Percentiles rank a stretch among this genome's conserved stretches.
Evolutionary conservation across 1,140 invertebrate genomes (phyloP).

Genomic region (Drosophila sucinea): DNA sequence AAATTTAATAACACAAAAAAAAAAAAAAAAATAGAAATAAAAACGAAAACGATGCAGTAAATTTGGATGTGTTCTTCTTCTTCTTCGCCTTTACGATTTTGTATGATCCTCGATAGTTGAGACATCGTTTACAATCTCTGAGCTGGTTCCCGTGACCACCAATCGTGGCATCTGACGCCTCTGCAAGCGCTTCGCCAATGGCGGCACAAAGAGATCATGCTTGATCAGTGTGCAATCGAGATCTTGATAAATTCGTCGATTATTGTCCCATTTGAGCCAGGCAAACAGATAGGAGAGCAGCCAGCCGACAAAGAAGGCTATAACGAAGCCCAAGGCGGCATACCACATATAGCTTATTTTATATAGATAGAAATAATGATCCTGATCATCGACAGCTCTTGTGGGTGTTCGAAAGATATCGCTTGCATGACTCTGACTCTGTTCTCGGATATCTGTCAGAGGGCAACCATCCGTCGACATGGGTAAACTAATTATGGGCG

Average conservation of each 20-base stretch:
- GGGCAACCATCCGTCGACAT: slow-evolving; percentile 86
- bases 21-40: background rate
- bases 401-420: slow-evolving; percentile 26
- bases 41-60: background rate
- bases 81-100: background rate
- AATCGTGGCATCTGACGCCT: slow-evolving; percentile 69
- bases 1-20: background rate
- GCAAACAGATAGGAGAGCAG: slow-evolving; percentile 84
- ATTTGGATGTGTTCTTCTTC: background rate
- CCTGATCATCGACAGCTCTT: slow-evolving; percentile 8
- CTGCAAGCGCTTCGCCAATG: slow-evolving; percentile 84
- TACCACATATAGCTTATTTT: slow-evolving; percentile 95
- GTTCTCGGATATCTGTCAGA: background rate
- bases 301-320: slow-evolving; percentile 88
- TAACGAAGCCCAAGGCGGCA: slow-evolving; percentile 87
- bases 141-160: slow-evolving; percentile 67
- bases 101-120: background rate
- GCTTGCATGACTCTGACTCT: slow-evolving; percentile 27
- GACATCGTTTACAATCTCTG: slow-evolving; percentile 40
- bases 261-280: slow-evolving; percentile 60
- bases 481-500: slow-evolving; percentile 85
- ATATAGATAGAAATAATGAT: slow-evolving; percentile 74
- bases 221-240: slow-evolving; percentile 73
- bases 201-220: slow-evolving; percentile 87
- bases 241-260: slow-evolving; percentile 68